Conservation (phyloP, 2,113 vertebrate species). For the Xenopus laevis region DNA sequence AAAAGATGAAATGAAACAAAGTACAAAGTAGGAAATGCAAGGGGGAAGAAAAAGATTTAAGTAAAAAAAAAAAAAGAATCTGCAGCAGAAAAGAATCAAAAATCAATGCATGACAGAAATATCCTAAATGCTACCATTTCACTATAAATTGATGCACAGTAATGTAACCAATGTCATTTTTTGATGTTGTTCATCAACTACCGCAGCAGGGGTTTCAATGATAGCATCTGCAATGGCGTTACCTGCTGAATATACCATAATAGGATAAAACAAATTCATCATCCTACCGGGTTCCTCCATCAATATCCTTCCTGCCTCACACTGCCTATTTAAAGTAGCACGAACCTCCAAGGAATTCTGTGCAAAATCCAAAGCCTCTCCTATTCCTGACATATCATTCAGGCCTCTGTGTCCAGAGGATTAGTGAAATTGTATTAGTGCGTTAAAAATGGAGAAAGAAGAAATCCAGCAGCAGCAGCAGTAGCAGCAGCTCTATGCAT, state of each 20-base stretch:
- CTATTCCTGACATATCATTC: background rate
- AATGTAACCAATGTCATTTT: background rate
- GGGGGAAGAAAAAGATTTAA: background rate
- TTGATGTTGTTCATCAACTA: constrained; percentile 5
- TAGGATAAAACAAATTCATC: background rate
- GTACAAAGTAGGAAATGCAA: no score
- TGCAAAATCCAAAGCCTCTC: background rate
- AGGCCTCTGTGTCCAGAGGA: background rate
- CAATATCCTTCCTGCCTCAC: background rate
- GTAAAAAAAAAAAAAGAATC: background rate
- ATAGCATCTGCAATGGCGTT: background rate
- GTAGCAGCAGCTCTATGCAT: background rate
- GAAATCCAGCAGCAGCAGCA: background rate
- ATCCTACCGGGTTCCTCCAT: background rate
- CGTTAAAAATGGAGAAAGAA: background rate
- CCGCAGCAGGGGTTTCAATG: background rate
- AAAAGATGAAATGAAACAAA: no score
- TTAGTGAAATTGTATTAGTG: constrained; percentile 3
- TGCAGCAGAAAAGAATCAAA: background rate
- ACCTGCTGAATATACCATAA: background rate
- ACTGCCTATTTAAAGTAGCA: background rate
- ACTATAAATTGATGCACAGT: background rate
- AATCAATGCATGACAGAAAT: background rate
- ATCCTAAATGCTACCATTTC: background rate
- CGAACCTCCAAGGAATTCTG: background rate